A percentile compares a stretch with the other conserved stretches of the same genome.
Evolutionary conservation across 1,140 invertebrate genomes (phyloP).

Genomic region (Laodelphax striatellus): DNA sequence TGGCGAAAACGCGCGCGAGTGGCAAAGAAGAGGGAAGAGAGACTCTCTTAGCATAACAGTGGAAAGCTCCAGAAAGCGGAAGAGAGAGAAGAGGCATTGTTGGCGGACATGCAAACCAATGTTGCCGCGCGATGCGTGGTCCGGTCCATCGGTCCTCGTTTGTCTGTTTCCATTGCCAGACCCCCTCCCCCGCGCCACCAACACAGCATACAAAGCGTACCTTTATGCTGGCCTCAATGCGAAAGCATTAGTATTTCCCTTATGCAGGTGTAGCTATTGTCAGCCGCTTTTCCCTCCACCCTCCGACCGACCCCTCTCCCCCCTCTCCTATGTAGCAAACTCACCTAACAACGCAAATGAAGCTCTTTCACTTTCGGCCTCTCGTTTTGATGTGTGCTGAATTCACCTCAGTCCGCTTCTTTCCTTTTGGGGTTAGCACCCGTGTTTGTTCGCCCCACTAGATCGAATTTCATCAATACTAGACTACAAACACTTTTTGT

Average conservation of each 20-base stretch:
- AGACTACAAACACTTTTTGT: no score
- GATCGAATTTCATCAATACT: no score
- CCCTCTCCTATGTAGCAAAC: no score
- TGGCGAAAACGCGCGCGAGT: neutral
- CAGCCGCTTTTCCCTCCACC: neutral
- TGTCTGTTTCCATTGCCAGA: no score
- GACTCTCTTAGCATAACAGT: neutral
- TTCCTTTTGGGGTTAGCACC: no score
- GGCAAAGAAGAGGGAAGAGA: neutral
- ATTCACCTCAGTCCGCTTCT: no score
- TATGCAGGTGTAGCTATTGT: constrained; percentile 1
- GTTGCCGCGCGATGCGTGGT: neutral
- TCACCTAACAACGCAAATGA: neutral
- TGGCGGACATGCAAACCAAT: constrained; percentile 1
- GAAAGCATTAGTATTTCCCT: neutral
- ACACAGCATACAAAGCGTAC: neutral
- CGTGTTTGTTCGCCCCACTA: no score
- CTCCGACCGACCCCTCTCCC: no score
- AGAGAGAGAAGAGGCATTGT: neutral
- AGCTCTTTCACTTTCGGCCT: neutral
- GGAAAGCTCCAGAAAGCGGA: neutral
- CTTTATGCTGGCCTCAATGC: neutral
- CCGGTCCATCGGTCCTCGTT: neutral
- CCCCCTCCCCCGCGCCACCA: no score
- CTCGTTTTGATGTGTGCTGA: no score